Evolutionary conservation across 2,888 invertebrate species (phyloP).

Genomic region (Epirrhoe tristata): DNA sequence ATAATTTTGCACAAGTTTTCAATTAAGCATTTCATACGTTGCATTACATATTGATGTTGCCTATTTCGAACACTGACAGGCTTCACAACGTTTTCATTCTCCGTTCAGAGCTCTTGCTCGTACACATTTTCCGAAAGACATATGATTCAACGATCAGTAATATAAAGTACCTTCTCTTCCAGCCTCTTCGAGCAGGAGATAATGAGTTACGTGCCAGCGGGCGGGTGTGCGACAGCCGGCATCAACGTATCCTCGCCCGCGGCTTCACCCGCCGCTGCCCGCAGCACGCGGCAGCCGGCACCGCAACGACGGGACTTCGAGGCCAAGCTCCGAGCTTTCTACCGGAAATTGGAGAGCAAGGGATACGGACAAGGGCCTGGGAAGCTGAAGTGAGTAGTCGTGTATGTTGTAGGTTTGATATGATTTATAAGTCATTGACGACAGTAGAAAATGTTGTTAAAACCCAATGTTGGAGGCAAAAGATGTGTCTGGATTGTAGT

Average conservation of each 20-base stretch:
- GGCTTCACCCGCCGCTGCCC: constrained; percentile 92
- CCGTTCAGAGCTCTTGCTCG: too few relatives aligned
- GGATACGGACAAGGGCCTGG: constrained; percentile 99
- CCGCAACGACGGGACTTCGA: constrained; percentile 97
- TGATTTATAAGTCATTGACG: too few relatives aligned
- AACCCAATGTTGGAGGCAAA: too few relatives aligned
- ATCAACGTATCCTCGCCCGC: constrained; percentile 88
- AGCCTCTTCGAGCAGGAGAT: constrained; percentile 99
- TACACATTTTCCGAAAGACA: too few relatives aligned
- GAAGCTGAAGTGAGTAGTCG: constrained; percentile 93
- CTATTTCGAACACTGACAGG: too few relatives aligned
- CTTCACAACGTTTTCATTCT: too few relatives aligned
- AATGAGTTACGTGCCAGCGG: constrained; percentile 96
- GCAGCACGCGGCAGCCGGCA: constrained; percentile 93
- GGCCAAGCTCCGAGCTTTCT: constrained; percentile 97
- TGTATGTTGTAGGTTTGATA: neutral
- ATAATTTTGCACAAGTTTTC: too few relatives aligned
- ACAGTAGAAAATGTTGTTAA: too few relatives aligned
- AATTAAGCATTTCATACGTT: too few relatives aligned
- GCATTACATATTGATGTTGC: too few relatives aligned
- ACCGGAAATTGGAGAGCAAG: constrained; percentile 97
- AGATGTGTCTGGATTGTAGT: too few relatives aligned
- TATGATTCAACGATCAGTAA: neutral
- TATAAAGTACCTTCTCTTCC: constrained; percentile 46
- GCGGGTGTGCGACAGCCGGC: constrained; percentile 70